A percentile compares a stretch with the other conserved stretches of the same genome.
phyloP scores from a whole-genome alignment of 2,797 vertebrate genomes.

The Okamejei kenojei region DNA sequence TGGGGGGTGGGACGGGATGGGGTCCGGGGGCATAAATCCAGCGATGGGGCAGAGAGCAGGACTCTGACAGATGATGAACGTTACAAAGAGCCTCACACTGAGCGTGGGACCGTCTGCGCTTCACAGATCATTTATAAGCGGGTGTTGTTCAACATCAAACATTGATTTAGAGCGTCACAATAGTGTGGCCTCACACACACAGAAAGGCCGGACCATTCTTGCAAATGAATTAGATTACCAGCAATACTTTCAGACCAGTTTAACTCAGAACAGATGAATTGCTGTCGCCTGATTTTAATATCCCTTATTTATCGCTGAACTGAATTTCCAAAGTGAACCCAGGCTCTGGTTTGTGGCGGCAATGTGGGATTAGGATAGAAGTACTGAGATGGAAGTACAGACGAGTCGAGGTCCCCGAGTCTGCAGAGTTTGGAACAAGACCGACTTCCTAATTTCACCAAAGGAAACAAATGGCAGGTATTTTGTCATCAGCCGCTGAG shows the following conservation, averaged over 20 bases:
- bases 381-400: too few species aligned
- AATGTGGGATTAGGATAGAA: too few species aligned
- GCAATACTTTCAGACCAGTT: background rate
- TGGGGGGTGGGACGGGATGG: background rate
- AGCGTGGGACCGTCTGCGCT: constrained; percentile 27
- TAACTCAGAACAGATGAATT: background rate
- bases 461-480: background rate
- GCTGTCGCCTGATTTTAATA: background rate
- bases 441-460: background rate
- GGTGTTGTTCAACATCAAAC: background rate
- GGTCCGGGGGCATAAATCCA: background rate
- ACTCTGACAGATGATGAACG: constrained; percentile 1
- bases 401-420: background rate
- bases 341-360: background rate
- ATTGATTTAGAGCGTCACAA: constrained; percentile 23
- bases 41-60: background rate
- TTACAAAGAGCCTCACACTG: background rate
- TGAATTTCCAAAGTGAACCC: background rate
- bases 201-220: background rate
- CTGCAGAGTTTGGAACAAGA: background rate
- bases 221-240: constrained; percentile 19
- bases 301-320: background rate
- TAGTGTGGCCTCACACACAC: background rate
- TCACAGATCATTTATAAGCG: background rate
- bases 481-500: background rate